Base-by-base conservation (phyloP, 2,888 invertebrate species). In the Teleogryllus oceanicus region DNA sequence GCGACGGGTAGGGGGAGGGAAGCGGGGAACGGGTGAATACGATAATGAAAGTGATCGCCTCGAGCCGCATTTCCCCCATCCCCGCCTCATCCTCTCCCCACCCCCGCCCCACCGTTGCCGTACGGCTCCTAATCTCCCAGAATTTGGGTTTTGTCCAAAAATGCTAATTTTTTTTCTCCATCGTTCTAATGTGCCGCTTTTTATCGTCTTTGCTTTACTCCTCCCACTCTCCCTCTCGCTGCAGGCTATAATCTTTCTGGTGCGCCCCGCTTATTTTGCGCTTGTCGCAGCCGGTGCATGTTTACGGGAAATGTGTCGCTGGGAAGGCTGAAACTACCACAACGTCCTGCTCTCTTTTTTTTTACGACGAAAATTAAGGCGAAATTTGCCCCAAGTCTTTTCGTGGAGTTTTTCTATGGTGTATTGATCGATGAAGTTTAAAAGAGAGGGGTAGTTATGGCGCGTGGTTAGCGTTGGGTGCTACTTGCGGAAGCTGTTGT, bases 91-190 rank as follows among this genome's bases (percentile, higher is more conserved):
- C 37, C 37, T 8, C 8, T 37, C 1, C 5, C 37, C 37, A 24
- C 37, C 37, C 37, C 37, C 37, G 37, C 8, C 37, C 37, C 37
- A 8, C 37, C 37, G 37, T 8, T 37, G 37, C 37, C 37, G 37
- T 37, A n/a, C 62, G n/a, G 16, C 62, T 18, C 62, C 62, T 62
- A 62, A 62, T 62, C 62, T 62, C 62, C n/a, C 16, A 12, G 62
- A 62, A 62, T 62, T 62, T 62, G 62, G 62, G 62, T 62, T 62
- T 62, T 62, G 62, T 62, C 62, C 62, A 62, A 62, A 62, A 62
- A 62, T 62, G 62, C 62, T 62, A 62, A 62, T 62, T 62, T 62
- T 62, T 62, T 62, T 62, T 62, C 62, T 62, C 13, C 62, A 12
- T 62, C 62, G 62, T 62, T 62, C 62, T n/a, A 62, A 62, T 62